Conservation (phyloP, 2,888 invertebrate species). For the Salticus scenicus region DNA sequence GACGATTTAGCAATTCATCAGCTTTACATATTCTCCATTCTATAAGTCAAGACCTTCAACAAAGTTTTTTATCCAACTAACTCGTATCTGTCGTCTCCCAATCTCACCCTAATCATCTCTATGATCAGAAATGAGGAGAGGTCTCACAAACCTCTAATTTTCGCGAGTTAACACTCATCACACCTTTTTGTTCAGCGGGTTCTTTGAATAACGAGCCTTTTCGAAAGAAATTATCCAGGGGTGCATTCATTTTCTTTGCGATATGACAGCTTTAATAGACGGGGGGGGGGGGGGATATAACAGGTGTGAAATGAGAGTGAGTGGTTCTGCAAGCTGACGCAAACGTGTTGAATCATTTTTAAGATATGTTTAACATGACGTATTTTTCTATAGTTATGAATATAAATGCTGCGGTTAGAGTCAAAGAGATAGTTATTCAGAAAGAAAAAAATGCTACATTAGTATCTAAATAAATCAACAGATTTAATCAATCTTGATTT, state of each 20-base stretch:
- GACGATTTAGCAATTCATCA: not conserved
- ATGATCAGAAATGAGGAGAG: not conserved
- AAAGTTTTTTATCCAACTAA: too few species aligned
- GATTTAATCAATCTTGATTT: too few species aligned
- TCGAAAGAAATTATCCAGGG: not conserved
- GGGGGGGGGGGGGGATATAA: not conserved
- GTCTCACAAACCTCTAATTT: constrained; percentile 2
- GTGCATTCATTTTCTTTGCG: constrained; percentile 14
- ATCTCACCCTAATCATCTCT: not conserved
- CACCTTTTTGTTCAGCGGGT: not conserved
- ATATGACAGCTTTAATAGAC: constrained; percentile 17
- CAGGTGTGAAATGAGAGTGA: constrained; percentile 27
- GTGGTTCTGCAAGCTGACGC: constrained; percentile 13
- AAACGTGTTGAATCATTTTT: not conserved
- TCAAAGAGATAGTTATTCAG: too few species aligned
- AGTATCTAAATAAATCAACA: too few species aligned
- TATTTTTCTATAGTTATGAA: too few species aligned
- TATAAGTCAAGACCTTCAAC: too few species aligned
- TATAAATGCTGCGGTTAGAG: too few species aligned
- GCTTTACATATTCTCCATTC: too few species aligned
- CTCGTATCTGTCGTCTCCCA: not conserved
- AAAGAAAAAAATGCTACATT: too few species aligned
- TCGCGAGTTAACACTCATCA: constrained; percentile 1
- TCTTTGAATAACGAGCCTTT: not conserved
- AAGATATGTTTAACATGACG: not conserved